phyloP scores from a whole-genome alignment of 1,140 invertebrate species.

The Zaprionus vittiger region DNA sequence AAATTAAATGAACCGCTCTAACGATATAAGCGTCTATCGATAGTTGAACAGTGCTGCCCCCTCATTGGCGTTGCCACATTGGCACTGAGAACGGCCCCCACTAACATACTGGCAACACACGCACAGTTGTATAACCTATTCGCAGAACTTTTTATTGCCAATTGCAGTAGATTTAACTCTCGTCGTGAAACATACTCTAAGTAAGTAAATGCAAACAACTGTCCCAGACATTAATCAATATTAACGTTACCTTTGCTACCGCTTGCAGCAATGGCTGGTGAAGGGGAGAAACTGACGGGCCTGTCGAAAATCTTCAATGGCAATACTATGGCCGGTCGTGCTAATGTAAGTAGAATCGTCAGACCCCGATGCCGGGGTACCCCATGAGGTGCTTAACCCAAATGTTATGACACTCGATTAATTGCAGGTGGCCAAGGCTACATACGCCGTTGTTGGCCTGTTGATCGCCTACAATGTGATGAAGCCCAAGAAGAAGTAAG shows the following conservation, averaged over 20 bases:
- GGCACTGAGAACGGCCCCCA: neutral
- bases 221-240: neutral
- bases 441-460: slow-evolving; percentile 86
- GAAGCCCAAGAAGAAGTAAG: slow-evolving; percentile 87
- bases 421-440: slow-evolving; percentile 87
- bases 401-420: slow-evolving; percentile 35
- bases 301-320: slow-evolving; percentile 88
- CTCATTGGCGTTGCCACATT: neutral
- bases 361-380: too few relatives aligned
- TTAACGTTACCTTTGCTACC: neutral
- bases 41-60: neutral
- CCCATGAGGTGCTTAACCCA: slow-evolving; percentile 22
- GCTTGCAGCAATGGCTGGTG: slow-evolving; percentile 87
- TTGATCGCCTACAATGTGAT: slow-evolving; percentile 86
- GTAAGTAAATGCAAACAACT: slow-evolving; percentile 24
- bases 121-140: slow-evolving; percentile 74
- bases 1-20: neutral
- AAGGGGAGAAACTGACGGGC: slow-evolving; percentile 87
- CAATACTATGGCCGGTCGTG: slow-evolving; percentile 87
- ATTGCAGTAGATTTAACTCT: slow-evolving; percentile 31
- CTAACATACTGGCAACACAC: slow-evolving; percentile 25
- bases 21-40: slow-evolving; percentile 8
- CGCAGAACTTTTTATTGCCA: slow-evolving; percentile 53
- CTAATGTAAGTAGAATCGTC: slow-evolving; percentile 86
- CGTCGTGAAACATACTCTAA: slow-evolving; percentile 45